A percentile compares a stretch with the other conserved stretches of the same genome.
Conservation (phyloP, 2,888 invertebrate species). For the Notodonta dromedarius region DNA sequence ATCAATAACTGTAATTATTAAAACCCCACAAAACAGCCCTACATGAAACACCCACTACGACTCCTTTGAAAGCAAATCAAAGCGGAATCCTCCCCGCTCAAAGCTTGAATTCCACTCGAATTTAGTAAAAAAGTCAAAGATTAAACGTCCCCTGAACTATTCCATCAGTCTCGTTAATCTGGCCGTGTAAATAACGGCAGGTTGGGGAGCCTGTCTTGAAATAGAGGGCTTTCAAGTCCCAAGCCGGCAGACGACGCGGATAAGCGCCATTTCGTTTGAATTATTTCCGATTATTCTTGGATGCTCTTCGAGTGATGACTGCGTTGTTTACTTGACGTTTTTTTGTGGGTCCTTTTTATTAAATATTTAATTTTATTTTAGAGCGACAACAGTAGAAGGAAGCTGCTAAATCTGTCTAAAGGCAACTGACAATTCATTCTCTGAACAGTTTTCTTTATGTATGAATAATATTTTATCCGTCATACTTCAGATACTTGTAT, state of each 20-base stretch:
- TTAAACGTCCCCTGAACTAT: slow-evolving; percentile 51
- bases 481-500: too few species aligned
- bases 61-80: slow-evolving; percentile 37
- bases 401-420: too few species aligned
- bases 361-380: not conserved
- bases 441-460: too few species aligned
- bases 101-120: slow-evolving; percentile 24
- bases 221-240: slow-evolving; percentile 36
- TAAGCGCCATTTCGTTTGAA: slow-evolving; percentile 35
- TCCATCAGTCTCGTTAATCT: slow-evolving; percentile 61
- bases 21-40: not conserved
- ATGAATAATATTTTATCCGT: too few species aligned
- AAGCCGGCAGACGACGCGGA: slow-evolving; percentile 24
- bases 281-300: slow-evolving; percentile 38
- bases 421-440: too few species aligned
- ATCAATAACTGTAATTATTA: not conserved
- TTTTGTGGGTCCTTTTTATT: not conserved
- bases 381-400: too few species aligned
- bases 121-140: slow-evolving; percentile 51
- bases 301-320: not conserved
- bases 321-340: not conserved
- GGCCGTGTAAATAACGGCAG: slow-evolving; percentile 48
- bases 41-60: not conserved
- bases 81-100: slow-evolving; percentile 20
- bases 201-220: slow-evolving; percentile 21